Evolutionary conservation across 2,888 invertebrate species (phyloP), one percentile per base, ranked within the genome.

Genomic region (Rhorus exstirpatorius): DNA sequence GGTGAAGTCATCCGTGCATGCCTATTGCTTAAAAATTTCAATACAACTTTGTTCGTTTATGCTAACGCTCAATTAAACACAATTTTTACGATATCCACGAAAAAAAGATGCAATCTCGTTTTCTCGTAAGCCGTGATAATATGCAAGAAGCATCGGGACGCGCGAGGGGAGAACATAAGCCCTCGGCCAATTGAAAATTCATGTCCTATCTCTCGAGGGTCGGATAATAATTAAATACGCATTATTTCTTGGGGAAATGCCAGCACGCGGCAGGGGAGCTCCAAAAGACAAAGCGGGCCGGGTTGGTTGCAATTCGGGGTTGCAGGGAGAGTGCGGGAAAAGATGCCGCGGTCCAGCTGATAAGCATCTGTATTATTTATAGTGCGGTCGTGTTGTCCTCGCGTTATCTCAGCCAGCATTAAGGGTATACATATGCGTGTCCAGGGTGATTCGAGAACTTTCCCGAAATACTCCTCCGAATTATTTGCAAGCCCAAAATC

Each of bases 201-300:
- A 87, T 87, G 81, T 72, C 81, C 75, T 84, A 85, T 86, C 84
- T 84, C 79, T 81, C 74, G 51, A 65, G 63, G 68, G 80, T 71
- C 77, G 82, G 80, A 86, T 84, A 85, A 85, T 82, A 83, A 86
- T 86, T 86, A 86, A 84, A 86, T 85, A 84, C 79, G 74, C 74
- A 77, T 83, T 83, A 84, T 77, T 84, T 77, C 80, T 84, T 72
- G 78, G 70, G 53, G 74, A 71, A 76, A 53, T 63, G 26, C 26
- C 31, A 79, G 65, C 75, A 76, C 55, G 74, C n/a, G 76, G 49
- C n/a, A 61, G 35, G 26, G 68, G 10, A n/a, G n/a, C n/a, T n/a
- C n/a, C 10, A 24, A 41, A 21, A 51, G 44, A n/a, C 24, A 53
- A 10, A 38, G 31, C 19, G 44, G 19, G n/a, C n/a, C 12, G 4